Percentiles rank a stretch among this genome's conserved stretches.
Evolutionary conservation across 2,888 invertebrate species (phyloP).

Genomic region (Iphiclides podalirius): DNA sequence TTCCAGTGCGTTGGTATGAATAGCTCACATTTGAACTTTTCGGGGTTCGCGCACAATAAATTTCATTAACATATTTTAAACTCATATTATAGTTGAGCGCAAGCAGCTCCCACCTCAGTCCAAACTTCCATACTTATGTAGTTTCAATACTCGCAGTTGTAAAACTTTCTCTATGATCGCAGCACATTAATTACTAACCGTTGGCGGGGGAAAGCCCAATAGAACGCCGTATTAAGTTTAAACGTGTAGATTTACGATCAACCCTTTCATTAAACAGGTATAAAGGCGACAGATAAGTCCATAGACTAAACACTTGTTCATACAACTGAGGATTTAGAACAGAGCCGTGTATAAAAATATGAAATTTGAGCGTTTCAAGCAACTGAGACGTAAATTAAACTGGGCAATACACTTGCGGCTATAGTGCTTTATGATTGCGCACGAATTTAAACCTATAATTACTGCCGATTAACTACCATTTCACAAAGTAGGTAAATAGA

Average conservation of each 20-base stretch:
- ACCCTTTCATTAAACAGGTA: constrained; percentile 79
- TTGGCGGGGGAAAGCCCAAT: constrained; percentile 60
- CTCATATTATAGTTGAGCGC: constrained; percentile 63
- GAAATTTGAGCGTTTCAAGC: constrained; percentile 57
- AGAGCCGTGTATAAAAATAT: constrained; percentile 61
- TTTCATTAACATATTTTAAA: constrained; percentile 61
- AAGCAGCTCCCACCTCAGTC: constrained; percentile 64
- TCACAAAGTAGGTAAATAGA: too few relatives aligned
- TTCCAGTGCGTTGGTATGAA: not conserved
- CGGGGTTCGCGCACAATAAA: constrained; percentile 41
- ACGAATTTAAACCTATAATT: constrained; percentile 1
- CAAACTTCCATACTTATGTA: constrained; percentile 71
- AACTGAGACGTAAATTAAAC: constrained; percentile 46
- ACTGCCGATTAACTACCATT: not conserved
- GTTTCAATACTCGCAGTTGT: constrained; percentile 70
- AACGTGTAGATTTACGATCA: constrained; percentile 77
- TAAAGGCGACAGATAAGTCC: constrained; percentile 74
- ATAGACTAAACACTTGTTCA: constrained; percentile 68
- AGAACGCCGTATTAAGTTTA: constrained; percentile 71
- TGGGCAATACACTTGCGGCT: constrained; percentile 27
- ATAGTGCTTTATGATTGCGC: not conserved
- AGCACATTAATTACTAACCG: constrained; percentile 74
- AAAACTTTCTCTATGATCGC: constrained; percentile 70
- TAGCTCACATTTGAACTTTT: constrained; percentile 11
- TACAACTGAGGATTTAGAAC: constrained; percentile 64